Evolutionary conservation across 2,113 vertebrate species (phyloP).

Genomic region (Australoheros scitulus): DNA sequence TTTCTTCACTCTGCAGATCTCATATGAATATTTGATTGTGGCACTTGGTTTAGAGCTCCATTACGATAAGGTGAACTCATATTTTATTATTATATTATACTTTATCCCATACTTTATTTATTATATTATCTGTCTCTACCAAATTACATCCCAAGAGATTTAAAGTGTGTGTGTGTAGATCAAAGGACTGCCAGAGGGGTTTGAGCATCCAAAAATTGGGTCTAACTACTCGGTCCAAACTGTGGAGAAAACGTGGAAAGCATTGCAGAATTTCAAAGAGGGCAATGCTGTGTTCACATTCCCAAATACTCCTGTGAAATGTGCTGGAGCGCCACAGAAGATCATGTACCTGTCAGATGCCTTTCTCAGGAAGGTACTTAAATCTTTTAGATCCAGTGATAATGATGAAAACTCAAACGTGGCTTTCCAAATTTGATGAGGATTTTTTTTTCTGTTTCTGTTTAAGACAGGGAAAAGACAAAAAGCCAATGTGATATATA

Average conservation of each 20-base stretch:
- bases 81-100: no score
- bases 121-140: background rate
- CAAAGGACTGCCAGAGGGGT: constrained; percentile 94
- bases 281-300: constrained; percentile 95
- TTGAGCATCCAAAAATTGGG: constrained; percentile 90
- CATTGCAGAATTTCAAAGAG: constrained; percentile 90
- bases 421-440: background rate
- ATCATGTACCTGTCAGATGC: constrained; percentile 97
- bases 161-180: constrained; percentile 78
- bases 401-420: background rate
- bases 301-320: constrained; percentile 95
- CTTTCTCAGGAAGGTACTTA: constrained; percentile 89
- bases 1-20: constrained; percentile 79
- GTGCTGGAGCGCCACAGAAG: constrained; percentile 96
- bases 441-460: constrained; percentile 13
- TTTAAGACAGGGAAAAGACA: constrained; percentile 86
- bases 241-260: constrained; percentile 95
- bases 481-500: constrained; percentile 92
- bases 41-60: constrained; percentile 93
- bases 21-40: constrained; percentile 95
- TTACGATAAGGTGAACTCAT: constrained; percentile 88
- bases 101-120: background rate
- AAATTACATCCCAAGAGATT: background rate
- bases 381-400: background rate
- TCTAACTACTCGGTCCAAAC: constrained; percentile 93